A percentile compares a stretch with the other conserved stretches of the same genome.
Evolutionary conservation across 2,888 invertebrate genomes (phyloP).

Genomic region (Andricus curvator): DNA sequence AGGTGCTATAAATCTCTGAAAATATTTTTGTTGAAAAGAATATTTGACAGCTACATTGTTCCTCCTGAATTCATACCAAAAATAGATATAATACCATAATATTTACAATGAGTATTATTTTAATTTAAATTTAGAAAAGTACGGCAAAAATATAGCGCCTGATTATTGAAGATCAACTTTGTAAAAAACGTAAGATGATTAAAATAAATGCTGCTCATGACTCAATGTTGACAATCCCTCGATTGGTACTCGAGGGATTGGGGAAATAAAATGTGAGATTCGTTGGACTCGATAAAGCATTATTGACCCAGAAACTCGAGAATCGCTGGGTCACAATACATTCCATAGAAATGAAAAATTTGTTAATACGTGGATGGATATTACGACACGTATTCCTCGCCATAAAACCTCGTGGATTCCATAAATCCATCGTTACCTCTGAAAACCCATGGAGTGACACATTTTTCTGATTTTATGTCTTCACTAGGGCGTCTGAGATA

Average conservation of each 20-base stretch:
- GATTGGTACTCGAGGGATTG: neutral
- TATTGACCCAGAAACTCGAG: conserved; percentile 24
- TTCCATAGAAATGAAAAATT: conserved; percentile 25
- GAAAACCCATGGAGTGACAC: neutral
- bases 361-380: conserved; percentile 21
- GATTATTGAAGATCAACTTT: neutral
- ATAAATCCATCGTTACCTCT: neutral
- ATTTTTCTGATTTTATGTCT: neutral
- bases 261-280: neutral
- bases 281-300: neutral
- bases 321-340: conserved; percentile 1
- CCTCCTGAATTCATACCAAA: neutral
- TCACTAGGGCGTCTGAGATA: neutral
- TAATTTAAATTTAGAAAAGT: neutral
- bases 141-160: neutral
- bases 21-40: neutral
- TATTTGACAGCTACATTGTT: neutral
- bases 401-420: neutral
- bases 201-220: neutral
- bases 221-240: neutral
- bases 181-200: neutral
- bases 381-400: conserved; percentile 12
- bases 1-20: neutral
- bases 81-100: neutral
- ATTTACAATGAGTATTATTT: neutral